Percentiles rank a stretch among this genome's conserved stretches.
Conservation (phyloP, 2,888 invertebrate genomes). For the Eumacrocentrus americanus region DNA sequence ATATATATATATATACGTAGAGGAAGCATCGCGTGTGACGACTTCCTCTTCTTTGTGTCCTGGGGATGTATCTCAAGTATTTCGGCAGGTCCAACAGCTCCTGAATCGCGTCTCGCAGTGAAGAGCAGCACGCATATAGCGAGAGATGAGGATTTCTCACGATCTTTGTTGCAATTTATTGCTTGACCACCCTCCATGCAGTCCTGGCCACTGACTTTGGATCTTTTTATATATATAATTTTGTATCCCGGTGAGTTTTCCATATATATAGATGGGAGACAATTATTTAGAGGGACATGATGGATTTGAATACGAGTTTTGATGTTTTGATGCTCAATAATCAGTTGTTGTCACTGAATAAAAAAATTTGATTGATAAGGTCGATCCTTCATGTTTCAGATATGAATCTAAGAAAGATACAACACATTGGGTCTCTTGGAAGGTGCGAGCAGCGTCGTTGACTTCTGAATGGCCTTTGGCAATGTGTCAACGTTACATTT, state of each 20-base stretch:
- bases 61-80: not conserved
- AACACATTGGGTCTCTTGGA: too few species aligned
- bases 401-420: too few species aligned
- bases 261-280: too few species aligned
- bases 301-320: too few species aligned
- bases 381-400: not conserved
- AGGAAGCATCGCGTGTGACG: not conserved
- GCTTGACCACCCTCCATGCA: not conserved
- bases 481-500: conserved; percentile 48
- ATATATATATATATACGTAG: not conserved
- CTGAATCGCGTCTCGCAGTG: not conserved
- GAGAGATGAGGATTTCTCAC: not conserved
- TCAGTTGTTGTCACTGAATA: not conserved
- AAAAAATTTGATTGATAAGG: not conserved
- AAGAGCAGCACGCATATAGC: not conserved
- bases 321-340: too few species aligned
- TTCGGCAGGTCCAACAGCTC: not conserved
- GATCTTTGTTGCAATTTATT: not conserved
- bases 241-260: too few species aligned
- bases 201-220: conserved; percentile 7
- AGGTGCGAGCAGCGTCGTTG: conserved; percentile 1
- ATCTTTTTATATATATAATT: too few species aligned
- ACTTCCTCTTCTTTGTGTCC: not conserved
- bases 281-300: too few species aligned
- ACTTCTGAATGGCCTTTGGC: conserved; percentile 6